These are phyloP conservation scores for Phenganax stokvisi DNA, from an alignment of 92 coral and sea anemone species.

Conservation along the genomic window DNA sequence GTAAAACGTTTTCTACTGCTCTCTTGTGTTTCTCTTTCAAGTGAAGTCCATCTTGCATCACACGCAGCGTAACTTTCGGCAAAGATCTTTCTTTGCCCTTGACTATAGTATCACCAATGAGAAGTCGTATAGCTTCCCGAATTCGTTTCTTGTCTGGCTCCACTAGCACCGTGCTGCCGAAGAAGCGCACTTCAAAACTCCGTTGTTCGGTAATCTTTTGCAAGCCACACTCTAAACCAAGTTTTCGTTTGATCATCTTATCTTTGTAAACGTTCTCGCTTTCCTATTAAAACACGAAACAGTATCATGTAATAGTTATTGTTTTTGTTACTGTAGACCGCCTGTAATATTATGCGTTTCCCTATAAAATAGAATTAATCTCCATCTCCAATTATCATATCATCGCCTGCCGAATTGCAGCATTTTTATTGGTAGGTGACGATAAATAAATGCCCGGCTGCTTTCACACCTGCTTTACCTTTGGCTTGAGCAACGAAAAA, in stretches of 20 bases:
- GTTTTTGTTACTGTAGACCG: not conserved
- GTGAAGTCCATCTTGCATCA: constrained; percentile 64
- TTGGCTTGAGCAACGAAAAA: not conserved
- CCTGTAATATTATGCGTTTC: constrained; percentile 10
- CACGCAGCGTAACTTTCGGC: constrained; percentile 68
- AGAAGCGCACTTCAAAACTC: constrained; percentile 70
- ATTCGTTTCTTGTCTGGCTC: constrained; percentile 76
- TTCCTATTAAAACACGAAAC: not conserved
- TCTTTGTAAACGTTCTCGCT: not conserved
- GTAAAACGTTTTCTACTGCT: constrained; percentile 46
- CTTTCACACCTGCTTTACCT: constrained; percentile 8
- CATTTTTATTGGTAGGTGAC: constrained; percentile 1
- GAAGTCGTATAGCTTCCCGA: constrained; percentile 61
- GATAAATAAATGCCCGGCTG: constrained; percentile 11
- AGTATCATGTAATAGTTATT: not conserved
- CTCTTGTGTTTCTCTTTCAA: constrained; percentile 48
- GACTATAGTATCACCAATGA: constrained; percentile 51
- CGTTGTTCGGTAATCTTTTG: constrained; percentile 48
- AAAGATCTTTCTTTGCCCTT: constrained; percentile 60
- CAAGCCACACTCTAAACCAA: constrained; percentile 50
- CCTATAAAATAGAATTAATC: not conserved
- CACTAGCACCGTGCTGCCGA: constrained; percentile 61
- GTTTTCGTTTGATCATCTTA: constrained; percentile 69
- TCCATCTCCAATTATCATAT: not conserved
- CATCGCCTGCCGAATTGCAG: not conserved